Evolutionary conservation across 2,888 invertebrate species (phyloP).

Genomic region (Zaprionus lineosus): DNA sequence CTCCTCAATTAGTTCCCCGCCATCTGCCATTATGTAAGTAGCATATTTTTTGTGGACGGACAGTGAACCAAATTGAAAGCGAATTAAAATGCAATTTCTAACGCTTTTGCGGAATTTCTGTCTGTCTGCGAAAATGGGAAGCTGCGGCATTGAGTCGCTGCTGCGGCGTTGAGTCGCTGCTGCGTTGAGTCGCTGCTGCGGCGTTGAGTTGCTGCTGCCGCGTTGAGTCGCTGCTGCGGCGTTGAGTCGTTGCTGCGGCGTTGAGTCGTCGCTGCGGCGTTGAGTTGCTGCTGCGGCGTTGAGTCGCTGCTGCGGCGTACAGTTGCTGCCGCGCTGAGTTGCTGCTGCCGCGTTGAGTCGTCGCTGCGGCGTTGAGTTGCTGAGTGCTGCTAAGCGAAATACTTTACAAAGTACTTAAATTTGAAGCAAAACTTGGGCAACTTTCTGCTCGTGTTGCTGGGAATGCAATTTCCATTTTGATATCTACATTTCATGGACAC

Average conservation of each 20-base stretch:
- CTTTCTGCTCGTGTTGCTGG: conserved; percentile 41
- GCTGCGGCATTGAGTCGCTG: too few species aligned
- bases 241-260: too few species aligned
- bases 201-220: too few species aligned
- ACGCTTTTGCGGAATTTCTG: conserved; percentile 36
- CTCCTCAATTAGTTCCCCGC: conserved; percentile 17
- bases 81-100: conserved; percentile 71
- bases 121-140: too few species aligned
- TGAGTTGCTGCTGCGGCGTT: conserved; percentile 16
- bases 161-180: conserved; percentile 8
- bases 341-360: too few species aligned
- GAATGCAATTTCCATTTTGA: conserved; percentile 72
- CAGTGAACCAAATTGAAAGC: conserved; percentile 40
- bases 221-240: too few species aligned
- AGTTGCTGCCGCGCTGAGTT: too few species aligned
- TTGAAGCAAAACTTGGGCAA: conserved; percentile 54
- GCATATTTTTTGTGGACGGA: conserved; percentile 6
- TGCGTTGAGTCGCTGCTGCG: conserved; percentile 13
- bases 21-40: conserved; percentile 18
- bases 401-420: conserved; percentile 69
- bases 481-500: conserved; percentile 30
- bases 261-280: conserved; percentile 4
- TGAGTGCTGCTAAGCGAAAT: conserved; percentile 52
- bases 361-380: background rate
- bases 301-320: too few species aligned